Evolutionary conservation across 2,888 invertebrate species (phyloP), one percentile per base, ranked within the genome.

Genomic region (Orchesella flavescens): DNA sequence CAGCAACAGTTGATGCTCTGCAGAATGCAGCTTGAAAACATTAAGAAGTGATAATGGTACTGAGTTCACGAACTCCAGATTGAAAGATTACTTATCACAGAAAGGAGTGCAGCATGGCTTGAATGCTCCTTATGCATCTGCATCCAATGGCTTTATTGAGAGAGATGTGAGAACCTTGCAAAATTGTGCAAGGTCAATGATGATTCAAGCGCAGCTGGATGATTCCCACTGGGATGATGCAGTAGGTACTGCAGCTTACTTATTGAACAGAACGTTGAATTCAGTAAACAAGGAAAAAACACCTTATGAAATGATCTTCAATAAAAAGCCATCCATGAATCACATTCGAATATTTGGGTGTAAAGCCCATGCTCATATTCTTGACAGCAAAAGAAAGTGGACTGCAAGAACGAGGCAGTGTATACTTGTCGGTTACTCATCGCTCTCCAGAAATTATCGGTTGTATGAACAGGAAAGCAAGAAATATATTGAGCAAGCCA

Each of bases 221-320:
- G 77, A 86, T 34, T 43, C 79, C 15, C 85, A 89, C 57, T 90
- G 90, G 90, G 89, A 89, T 12, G 89, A 90, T 84, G 90, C 89
- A 17, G 89, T 89, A 2, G 87, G 87, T 43, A 89, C 89, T 19
- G 89, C 89, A 12, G 89, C 88, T 4, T 90, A 90, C 79, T 19
- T 89, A 7, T 74, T 89, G 10, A 90, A 90, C 76, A 75, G 89
- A 72, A 88, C 75, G 1, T 43, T 87, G 7, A 81, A 24, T 46
- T 68, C 71, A 9, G 77, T 43, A n/a, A 84, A 83, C 23, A 61
- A 43, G 10, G 69, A 59, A 0, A 75, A 66, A 17, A 88, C 88
- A 0, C 84, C 86, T 1, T 88, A 80, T 78, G 89, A 89, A 78
- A 24, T 86, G 44, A 86, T 89, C 85, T 85, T 78, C 68, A 71